Percentiles rank a stretch among this genome's conserved stretches.
phyloP scores from a whole-genome alignment of 2,888 invertebrate species.

The Drosophila rubida region DNA sequence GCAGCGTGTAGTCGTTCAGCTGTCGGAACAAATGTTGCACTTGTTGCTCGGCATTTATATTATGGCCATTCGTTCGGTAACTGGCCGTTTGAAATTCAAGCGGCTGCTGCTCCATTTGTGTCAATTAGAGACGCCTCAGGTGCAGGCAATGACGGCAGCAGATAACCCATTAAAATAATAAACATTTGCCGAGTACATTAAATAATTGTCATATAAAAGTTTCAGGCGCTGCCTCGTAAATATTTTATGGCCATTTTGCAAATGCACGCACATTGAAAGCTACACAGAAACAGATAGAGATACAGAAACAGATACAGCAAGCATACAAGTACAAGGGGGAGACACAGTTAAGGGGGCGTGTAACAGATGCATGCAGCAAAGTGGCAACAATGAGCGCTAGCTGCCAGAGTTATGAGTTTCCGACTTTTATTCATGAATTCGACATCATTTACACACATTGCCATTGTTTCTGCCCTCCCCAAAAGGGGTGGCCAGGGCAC shows the following conservation, averaged over 20 bases:
- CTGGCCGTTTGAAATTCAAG: slow-evolving; percentile 1
- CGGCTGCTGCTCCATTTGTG: slow-evolving; percentile 13
- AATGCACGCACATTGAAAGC: slow-evolving; percentile 34
- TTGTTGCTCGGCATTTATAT: background rate
- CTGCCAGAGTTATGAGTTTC: slow-evolving; percentile 60
- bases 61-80: background rate
- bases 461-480: slow-evolving; percentile 44
- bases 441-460: slow-evolving; percentile 64
- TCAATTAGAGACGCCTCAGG: slow-evolving; percentile 44
- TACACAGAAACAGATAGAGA: slow-evolving; percentile 3
- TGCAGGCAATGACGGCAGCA: slow-evolving; percentile 27
- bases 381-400: slow-evolving; percentile 44
- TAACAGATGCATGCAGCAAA: slow-evolving; percentile 25
- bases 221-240: slow-evolving; percentile 42
- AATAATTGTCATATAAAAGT: slow-evolving; percentile 59
- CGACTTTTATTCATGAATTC: slow-evolving; percentile 55
- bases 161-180: slow-evolving; percentile 42
- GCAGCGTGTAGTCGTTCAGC: background rate
- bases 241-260: slow-evolving; percentile 53
- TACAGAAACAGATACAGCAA: slow-evolving; percentile 3
- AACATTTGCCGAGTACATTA: slow-evolving; percentile 47
- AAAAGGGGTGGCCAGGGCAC: background rate
- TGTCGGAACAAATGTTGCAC: background rate
- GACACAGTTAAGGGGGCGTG: background rate
- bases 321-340: background rate